Conservation (phyloP, 2,888 invertebrate genomes). For the Apamea sordens region DNA sequence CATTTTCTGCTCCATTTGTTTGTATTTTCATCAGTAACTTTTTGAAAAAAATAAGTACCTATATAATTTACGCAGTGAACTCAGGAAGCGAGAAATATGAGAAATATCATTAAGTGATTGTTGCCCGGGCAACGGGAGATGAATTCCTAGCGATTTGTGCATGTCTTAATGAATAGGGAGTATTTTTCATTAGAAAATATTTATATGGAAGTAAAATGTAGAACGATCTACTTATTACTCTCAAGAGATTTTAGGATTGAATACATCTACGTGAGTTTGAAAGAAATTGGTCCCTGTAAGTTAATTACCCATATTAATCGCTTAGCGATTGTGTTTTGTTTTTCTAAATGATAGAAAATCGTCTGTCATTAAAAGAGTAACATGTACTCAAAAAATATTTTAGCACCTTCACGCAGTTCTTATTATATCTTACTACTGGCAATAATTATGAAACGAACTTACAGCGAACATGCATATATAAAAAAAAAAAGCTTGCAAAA, state of each 20-base stretch:
- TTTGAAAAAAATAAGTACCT: not conserved
- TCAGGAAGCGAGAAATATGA: constrained; percentile 49
- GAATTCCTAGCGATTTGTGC: constrained; percentile 39
- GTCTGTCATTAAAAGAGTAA: no score
- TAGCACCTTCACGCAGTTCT: not conserved
- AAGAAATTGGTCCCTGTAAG: not conserved
- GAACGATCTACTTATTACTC: constrained; percentile 10
- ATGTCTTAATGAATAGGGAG: constrained; percentile 27
- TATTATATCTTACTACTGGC: not conserved
- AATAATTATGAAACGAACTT: not conserved
- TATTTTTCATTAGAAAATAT: constrained; percentile 50
- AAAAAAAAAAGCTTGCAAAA: not conserved
- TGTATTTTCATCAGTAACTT: not conserved
- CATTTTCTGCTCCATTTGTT: not conserved
- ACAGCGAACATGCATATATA: not conserved
- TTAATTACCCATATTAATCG: not conserved
- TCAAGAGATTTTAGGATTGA: constrained; percentile 19
- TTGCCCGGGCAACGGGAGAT: constrained; percentile 50
- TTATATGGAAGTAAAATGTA: constrained; percentile 36
- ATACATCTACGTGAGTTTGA: not conserved
- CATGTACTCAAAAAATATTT: no score
- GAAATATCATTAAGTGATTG: constrained; percentile 62
- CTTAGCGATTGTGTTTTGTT: not conserved
- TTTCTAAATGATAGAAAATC: not conserved
- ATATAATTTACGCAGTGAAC: constrained; percentile 15